phyloP scores from a whole-genome alignment of 2,888 invertebrate genomes.

The Branchipolynoe longqiensis region DNA sequence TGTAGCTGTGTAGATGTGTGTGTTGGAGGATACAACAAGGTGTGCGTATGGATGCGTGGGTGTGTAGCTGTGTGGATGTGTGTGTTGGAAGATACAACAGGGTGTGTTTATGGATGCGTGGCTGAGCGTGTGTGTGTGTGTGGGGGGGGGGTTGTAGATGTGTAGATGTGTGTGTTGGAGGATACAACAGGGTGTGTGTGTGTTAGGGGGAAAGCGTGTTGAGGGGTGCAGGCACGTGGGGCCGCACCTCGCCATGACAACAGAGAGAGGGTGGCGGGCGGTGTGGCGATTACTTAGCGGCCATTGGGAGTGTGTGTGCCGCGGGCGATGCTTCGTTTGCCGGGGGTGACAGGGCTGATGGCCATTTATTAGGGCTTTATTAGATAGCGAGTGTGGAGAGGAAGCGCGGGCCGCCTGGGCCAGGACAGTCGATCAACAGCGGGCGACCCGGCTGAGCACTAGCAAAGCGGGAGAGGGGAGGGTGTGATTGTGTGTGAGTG shows the following conservation, averaged over 20 bases:
- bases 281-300: not conserved
- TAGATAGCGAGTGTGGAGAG: constrained; percentile 21
- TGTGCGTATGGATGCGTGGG: too few species aligned
- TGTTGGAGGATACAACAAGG: too few species aligned
- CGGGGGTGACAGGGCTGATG: constrained; percentile 38
- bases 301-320: constrained; percentile 16
- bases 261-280: not conserved
- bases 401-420: not conserved
- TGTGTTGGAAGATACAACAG: too few species aligned
- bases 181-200: not conserved
- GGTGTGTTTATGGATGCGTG: too few species aligned
- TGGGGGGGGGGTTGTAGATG: not conserved
- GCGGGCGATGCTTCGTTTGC: constrained; percentile 26
- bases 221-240: not conserved
- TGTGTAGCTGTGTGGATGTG: too few species aligned
- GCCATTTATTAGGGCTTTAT: constrained; percentile 54
- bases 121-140: too few species aligned
- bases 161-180: not conserved
- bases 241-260: not conserved
- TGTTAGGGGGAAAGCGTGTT: not conserved
- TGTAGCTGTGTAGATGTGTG: too few species aligned
- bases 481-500: not conserved
- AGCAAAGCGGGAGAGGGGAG: not conserved
- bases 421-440: not conserved
- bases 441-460: not conserved